phyloP scores from a whole-genome alignment of 2,113 vertebrate genomes.

The Megaleporinus macrocephalus region DNA sequence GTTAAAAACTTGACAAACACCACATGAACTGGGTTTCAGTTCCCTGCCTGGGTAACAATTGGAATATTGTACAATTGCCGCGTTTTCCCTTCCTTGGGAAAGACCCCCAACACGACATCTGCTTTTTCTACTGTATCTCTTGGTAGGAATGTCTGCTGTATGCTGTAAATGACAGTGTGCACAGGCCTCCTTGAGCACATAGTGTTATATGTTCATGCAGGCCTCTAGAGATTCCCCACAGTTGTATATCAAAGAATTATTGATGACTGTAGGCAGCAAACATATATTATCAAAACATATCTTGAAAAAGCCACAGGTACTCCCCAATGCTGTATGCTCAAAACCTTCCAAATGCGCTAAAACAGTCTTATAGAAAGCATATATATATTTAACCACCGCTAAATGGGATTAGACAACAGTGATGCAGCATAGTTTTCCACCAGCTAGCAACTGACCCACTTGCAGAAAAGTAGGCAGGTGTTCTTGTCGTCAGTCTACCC shows the following conservation, averaged over 20 bases:
- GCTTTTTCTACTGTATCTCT: no score
- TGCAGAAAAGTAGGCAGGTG: constrained; percentile 30
- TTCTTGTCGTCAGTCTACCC: constrained; percentile 4
- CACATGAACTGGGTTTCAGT: no score
- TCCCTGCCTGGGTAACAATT: no score
- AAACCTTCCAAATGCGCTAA: background rate
- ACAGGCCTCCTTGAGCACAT: background rate
- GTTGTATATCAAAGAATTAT: background rate
- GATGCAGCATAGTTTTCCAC: constrained; percentile 10
- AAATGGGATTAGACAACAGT: constrained; percentile 43
- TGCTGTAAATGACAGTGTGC: no score
- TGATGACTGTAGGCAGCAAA: background rate
- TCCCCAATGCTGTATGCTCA: background rate
- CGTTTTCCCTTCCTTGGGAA: no score
- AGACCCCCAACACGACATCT: no score
- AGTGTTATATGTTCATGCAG: no score
- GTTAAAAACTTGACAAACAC: no score
- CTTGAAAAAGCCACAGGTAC: constrained; percentile 18
- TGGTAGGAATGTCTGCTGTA: no score
- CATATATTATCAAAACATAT: constrained; percentile 3
- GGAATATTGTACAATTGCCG: no score
- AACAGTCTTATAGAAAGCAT: constrained; percentile 8
- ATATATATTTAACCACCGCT: constrained; percentile 29
- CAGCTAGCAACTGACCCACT: constrained; percentile 40
- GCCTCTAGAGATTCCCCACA: background rate